These are phyloP conservation scores for Hipposideros larvatus DNA, from an alignment of 2,797 vertebrate species.

Conservation along the genomic window DNA sequence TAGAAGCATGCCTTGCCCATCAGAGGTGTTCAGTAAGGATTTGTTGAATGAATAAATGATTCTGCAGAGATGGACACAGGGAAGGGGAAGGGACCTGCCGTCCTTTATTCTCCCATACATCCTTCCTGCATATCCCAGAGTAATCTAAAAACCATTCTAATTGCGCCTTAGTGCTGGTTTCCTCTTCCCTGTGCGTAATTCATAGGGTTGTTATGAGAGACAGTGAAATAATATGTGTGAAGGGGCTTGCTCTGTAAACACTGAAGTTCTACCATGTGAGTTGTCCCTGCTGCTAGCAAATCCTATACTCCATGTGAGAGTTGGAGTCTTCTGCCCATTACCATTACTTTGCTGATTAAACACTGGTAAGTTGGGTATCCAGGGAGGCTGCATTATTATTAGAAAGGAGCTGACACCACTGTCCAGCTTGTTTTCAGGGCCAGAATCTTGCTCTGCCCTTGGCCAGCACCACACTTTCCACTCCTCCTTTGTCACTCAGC, in stretches of 20 bases:
- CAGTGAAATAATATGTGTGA: background rate
- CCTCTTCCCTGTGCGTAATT: background rate
- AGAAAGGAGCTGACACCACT: conserved; percentile 6
- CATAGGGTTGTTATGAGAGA: background rate
- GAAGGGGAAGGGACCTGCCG: background rate
- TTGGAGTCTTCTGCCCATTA: background rate
- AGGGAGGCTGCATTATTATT: background rate
- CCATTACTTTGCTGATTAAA: background rate
- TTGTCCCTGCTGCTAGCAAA: background rate
- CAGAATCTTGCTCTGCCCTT: conserved; percentile 21
- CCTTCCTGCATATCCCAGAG: background rate
- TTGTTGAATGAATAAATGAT: background rate
- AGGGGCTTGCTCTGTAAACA: background rate
- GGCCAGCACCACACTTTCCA: background rate
- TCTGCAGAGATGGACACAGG: background rate
- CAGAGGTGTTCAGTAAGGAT: background rate
- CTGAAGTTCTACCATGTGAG: background rate
- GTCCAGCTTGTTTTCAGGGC: background rate
- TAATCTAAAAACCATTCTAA: background rate
- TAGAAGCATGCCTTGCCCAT: background rate
- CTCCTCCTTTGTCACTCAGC: conserved; percentile 20
- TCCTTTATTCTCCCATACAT: background rate
- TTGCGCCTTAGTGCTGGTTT: background rate
- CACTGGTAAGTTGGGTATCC: background rate
- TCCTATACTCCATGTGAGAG: background rate